Evolutionary conservation across 2,113 vertebrate genomes (phyloP).

Genomic region (Balaenoptera acutorostrata): DNA sequence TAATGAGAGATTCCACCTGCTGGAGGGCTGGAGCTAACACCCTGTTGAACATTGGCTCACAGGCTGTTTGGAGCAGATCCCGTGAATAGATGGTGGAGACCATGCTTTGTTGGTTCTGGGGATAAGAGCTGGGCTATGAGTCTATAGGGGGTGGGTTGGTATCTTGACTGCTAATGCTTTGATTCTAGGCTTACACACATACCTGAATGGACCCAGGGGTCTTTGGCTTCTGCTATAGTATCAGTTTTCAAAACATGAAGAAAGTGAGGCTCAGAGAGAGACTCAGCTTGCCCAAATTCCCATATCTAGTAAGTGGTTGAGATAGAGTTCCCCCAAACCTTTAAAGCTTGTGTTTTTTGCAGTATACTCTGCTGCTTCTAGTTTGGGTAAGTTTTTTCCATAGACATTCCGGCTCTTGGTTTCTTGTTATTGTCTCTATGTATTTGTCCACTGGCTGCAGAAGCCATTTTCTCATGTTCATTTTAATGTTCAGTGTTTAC

Average conservation of each 20-base stretch:
- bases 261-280: background rate
- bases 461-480: background rate
- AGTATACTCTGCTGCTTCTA: background rate
- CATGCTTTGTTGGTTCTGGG: background rate
- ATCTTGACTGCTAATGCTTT: background rate
- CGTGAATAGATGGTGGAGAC: background rate
- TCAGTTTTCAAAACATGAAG: background rate
- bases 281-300: background rate
- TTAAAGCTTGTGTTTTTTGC: background rate
- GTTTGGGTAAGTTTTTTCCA: background rate
- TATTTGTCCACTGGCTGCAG: background rate
- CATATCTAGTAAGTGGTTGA: background rate
- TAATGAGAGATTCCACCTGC: background rate
- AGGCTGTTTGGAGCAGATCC: background rate
- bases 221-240: background rate
- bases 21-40: background rate
- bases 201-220: background rate
- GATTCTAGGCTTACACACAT: background rate
- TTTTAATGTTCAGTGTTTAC: background rate
- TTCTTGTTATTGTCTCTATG: background rate
- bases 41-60: background rate
- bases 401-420: background rate
- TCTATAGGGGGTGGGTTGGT: background rate
- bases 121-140: background rate
- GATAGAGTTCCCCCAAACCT: background rate